phyloP scores from a whole-genome alignment of 2,888 invertebrate genomes.

The Liopterus haemorrhoidalis region DNA sequence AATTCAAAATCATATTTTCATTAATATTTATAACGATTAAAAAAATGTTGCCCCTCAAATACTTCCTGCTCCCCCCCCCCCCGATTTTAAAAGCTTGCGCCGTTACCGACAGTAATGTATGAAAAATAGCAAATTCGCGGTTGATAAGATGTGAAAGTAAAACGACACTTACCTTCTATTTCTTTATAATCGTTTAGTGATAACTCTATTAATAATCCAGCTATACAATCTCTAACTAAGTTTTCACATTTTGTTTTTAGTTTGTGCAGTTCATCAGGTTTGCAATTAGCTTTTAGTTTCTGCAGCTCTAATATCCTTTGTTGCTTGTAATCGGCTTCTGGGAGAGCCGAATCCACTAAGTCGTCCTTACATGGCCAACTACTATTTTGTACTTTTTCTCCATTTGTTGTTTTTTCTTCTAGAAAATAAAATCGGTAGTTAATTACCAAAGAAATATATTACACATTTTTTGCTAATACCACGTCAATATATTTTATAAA shows the following conservation, averaged over 20 bases:
- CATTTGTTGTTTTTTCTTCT: conserved; percentile 27
- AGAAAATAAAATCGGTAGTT: no score
- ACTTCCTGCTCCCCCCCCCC: no score
- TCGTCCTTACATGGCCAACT: conserved; percentile 53
- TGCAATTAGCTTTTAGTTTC: conserved; percentile 71
- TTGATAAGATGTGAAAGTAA: neutral
- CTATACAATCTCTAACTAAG: conserved; percentile 76
- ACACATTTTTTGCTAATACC: no score
- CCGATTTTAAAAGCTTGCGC: no score
- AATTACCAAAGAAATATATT: no score
- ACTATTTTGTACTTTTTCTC: conserved; percentile 41
- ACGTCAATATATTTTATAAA: no score
- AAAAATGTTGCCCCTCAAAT: no score
- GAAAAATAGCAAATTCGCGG: neutral
- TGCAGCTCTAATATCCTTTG: conserved; percentile 63
- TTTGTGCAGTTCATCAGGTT: conserved; percentile 70
- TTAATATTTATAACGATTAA: no score
- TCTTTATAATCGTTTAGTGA: conserved; percentile 79
- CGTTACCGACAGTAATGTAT: conserved; percentile 1
- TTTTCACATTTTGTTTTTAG: conserved; percentile 55
- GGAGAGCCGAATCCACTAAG: conserved; percentile 64
- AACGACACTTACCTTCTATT: conserved; percentile 67
- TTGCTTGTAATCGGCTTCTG: conserved; percentile 61
- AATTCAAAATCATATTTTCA: no score
- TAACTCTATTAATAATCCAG: conserved; percentile 70